Conservation (phyloP, 1,140 invertebrate genomes). For the Xylocopa sonorina region DNA sequence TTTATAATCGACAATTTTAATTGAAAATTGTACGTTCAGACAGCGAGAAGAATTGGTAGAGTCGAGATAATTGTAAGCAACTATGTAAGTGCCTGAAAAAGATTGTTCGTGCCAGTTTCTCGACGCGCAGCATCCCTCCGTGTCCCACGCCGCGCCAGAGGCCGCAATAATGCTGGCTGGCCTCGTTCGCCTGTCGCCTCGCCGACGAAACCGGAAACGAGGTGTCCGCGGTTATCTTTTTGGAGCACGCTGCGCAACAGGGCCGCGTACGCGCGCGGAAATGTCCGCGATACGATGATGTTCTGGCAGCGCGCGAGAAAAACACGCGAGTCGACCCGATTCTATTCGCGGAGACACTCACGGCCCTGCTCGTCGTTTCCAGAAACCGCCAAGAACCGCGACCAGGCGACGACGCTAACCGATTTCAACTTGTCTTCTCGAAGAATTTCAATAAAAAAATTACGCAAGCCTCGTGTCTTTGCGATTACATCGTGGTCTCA, state of each 20-base stretch:
- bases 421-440: too few species aligned
- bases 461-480: too few species aligned
- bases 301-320: conserved; percentile 9
- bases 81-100: conserved; percentile 28
- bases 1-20: too few species aligned
- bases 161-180: conserved; percentile 49
- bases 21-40: too few species aligned
- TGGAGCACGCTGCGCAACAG: conserved; percentile 56
- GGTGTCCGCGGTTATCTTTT: conserved; percentile 73
- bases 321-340: conserved; percentile 7
- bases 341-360: conserved; percentile 3
- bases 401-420: too few species aligned
- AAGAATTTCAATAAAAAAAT: too few species aligned
- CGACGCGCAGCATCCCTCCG: neutral
- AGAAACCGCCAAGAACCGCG: too few species aligned
- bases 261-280: too few species aligned
- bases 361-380: neutral
- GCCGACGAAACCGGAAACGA: conserved; percentile 58
- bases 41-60: too few species aligned
- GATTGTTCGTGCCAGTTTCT: conserved; percentile 28
- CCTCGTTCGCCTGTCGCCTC: conserved; percentile 50
- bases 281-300: conserved; percentile 42
- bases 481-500: too few species aligned
- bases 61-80: too few species aligned
- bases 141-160: neutral